phyloP scores from a whole-genome alignment of 1,140 invertebrate species.

The Odontomachus brunneus region DNA sequence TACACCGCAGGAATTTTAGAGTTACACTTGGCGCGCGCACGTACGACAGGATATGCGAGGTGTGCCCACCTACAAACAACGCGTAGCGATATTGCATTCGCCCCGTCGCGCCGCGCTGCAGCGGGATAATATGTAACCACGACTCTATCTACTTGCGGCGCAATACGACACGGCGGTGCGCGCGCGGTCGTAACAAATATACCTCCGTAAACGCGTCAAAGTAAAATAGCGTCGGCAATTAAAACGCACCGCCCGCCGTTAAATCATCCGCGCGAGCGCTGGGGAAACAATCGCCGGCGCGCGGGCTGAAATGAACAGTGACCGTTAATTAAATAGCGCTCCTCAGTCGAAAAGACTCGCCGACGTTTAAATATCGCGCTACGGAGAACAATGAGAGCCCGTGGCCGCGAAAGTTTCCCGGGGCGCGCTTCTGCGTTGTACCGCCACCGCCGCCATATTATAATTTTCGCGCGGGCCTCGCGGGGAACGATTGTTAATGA shows the following conservation, averaged over 20 bases:
- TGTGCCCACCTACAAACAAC: slow-evolving; percentile 23
- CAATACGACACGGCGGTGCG: slow-evolving; percentile 26
- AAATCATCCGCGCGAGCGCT: slow-evolving; percentile 4
- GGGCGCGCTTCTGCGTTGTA: neutral
- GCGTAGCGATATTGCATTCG: slow-evolving; percentile 43
- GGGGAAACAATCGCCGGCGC: neutral
- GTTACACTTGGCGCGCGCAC: slow-evolving; percentile 45
- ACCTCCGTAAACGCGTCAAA: slow-evolving; percentile 24
- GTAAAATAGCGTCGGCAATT: slow-evolving; percentile 26
- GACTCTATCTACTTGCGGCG: slow-evolving; percentile 52
- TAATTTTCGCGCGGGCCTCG: neutral
- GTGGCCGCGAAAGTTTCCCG: neutral
- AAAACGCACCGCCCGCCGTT: slow-evolving; percentile 21
- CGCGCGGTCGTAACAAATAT: slow-evolving; percentile 36
- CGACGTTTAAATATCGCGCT: neutral
- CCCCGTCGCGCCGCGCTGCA: neutral
- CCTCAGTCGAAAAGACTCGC: neutral
- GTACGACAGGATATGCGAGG: slow-evolving; percentile 38
- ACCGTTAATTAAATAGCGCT: slow-evolving; percentile 27
- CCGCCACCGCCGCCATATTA: neutral
- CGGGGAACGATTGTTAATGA: slow-evolving; percentile 9
- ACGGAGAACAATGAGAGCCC: neutral
- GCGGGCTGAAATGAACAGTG: slow-evolving; percentile 21
- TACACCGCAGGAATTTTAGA: slow-evolving; percentile 48
- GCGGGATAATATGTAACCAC: slow-evolving; percentile 45